Evolutionary conservation across 2,113 vertebrate genomes (phyloP).

Genomic region (Elaphurus davidianus): DNA sequence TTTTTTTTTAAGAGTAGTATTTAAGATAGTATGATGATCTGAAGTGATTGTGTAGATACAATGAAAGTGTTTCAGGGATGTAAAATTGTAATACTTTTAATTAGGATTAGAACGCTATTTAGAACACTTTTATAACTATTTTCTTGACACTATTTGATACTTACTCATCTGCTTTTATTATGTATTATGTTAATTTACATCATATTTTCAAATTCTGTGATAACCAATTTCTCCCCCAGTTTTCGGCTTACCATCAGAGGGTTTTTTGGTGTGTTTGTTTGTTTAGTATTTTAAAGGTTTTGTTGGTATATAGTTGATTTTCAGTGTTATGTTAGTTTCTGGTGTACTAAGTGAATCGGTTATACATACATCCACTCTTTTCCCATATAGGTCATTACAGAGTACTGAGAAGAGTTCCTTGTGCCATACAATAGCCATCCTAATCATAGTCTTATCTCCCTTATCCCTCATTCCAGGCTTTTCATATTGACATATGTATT

Average conservation of each 20-base stretch:
- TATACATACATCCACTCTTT: background rate
- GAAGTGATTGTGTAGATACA: background rate
- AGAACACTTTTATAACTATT: background rate
- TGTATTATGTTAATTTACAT: background rate
- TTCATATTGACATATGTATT: background rate
- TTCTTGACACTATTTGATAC: background rate
- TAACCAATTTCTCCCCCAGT: background rate
- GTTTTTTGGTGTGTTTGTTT: accelerated
- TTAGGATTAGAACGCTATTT: background rate
- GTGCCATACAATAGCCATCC: background rate
- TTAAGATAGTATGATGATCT: background rate
- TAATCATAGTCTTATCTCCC: background rate
- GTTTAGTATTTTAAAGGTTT: background rate
- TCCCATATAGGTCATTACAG: background rate
- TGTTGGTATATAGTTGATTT: background rate
- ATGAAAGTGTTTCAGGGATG: background rate
- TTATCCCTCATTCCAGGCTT: background rate
- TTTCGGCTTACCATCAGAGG: background rate
- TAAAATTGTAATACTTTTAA: background rate
- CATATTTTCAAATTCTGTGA: background rate
- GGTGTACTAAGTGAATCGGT: background rate
- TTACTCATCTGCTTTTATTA: background rate
- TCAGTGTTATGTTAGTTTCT: background rate
- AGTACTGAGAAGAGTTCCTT: background rate
- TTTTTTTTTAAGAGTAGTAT: background rate